These are phyloP conservation scores for Charanyca ferruginea DNA, from an alignment of 2,888 invertebrate genomes.

Conservation along the genomic window DNA sequence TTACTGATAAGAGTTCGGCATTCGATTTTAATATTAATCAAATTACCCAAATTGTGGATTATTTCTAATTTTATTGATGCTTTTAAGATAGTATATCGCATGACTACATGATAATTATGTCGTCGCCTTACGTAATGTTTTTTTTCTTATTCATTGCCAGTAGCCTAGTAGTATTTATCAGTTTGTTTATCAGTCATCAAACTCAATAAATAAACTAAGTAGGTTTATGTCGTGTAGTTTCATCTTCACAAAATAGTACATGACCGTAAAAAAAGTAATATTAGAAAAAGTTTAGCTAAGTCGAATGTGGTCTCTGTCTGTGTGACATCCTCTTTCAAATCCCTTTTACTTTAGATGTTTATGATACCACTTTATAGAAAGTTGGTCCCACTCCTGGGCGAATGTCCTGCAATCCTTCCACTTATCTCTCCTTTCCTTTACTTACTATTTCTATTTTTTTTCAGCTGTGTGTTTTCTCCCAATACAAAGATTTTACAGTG, in stretches of 20 bases:
- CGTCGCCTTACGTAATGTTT: constrained; percentile 6
- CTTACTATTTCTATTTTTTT: constrained; percentile 78
- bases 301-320: background rate
- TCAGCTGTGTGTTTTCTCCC: constrained; percentile 97
- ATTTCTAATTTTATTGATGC: constrained; percentile 46
- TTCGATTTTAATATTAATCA: constrained; percentile 34
- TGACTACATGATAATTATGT: constrained; percentile 13
- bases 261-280: background rate
- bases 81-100: constrained; percentile 38
- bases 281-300: background rate
- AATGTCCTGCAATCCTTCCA: background rate
- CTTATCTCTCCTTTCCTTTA: constrained; percentile 3
- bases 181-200: constrained; percentile 44
- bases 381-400: no score
- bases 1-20: constrained; percentile 45
- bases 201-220: constrained; percentile 18
- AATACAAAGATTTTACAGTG: constrained; percentile 98
- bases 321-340: no score
- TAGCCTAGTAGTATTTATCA: constrained; percentile 3
- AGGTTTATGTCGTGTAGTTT: background rate
- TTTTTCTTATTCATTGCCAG: constrained; percentile 11
- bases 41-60: constrained; percentile 43
- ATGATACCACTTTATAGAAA: no score
- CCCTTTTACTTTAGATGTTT: no score
- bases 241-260: background rate